A percentile compares a stretch with the other conserved stretches of the same genome.
Evolutionary conservation across 2,888 invertebrate genomes (phyloP).

Genomic region (Hecatera dysodea): DNA sequence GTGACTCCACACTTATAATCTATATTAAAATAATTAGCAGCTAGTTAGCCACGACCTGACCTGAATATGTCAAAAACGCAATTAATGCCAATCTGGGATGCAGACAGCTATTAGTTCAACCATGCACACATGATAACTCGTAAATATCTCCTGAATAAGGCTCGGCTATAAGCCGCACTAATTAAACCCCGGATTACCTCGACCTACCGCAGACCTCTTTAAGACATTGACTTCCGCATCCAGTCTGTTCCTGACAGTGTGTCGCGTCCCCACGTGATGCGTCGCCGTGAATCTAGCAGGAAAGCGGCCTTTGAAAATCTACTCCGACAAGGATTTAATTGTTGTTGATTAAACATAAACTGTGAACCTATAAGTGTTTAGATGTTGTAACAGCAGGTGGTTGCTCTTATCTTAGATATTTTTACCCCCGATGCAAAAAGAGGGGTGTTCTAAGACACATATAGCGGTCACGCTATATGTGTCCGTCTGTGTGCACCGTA

Average conservation of each 20-base stretch:
- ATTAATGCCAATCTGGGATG: conserved; percentile 13
- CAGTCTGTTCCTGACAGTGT: not conserved
- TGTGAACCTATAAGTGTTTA: not conserved
- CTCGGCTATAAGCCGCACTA: not conserved
- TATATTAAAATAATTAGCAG: conserved; percentile 42
- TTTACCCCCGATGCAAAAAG: too few species aligned
- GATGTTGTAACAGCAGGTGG: not conserved
- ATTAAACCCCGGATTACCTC: not conserved
- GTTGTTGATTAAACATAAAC: not conserved
- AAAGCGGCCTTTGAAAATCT: not conserved
- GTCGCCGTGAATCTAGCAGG: not conserved
- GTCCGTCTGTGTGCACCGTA: too few species aligned
- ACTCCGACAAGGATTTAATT: not conserved
- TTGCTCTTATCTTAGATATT: not conserved
- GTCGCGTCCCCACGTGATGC: not conserved
- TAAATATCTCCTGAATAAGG: conserved; percentile 17
- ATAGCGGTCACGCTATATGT: too few species aligned
- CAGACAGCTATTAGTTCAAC: not conserved
- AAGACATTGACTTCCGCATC: not conserved
- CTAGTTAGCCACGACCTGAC: conserved; percentile 29
- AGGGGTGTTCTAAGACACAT: too few species aligned
- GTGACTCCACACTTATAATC: conserved; percentile 32
- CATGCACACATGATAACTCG: not conserved
- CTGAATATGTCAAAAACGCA: conserved; percentile 46
- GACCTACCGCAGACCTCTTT: not conserved